Percentiles rank a stretch among this genome's conserved stretches.
Evolutionary conservation across 2,797 vertebrate species (phyloP).

Genomic region (Xenentodon cancila): DNA sequence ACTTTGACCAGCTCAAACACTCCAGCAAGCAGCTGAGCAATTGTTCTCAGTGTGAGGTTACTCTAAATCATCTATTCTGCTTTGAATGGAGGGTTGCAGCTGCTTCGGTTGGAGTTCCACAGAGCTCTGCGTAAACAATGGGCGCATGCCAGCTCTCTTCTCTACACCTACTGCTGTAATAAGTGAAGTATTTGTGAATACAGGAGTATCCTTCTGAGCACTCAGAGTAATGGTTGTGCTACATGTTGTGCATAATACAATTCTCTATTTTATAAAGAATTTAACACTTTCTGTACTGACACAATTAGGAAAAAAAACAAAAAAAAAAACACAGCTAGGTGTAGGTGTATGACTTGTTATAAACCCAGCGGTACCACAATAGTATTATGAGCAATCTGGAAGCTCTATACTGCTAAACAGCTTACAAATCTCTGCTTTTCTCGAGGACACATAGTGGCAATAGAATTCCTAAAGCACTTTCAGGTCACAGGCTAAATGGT

Average conservation of each 20-base stretch:
- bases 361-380: background rate
- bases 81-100: slow-evolving; percentile 20
- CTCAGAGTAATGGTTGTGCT: slow-evolving; percentile 5
- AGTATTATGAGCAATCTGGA: background rate
- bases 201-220: slow-evolving; percentile 1
- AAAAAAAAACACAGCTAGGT: too few relatives aligned
- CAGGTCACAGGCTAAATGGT: slow-evolving; percentile 8
- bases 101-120: slow-evolving; percentile 14
- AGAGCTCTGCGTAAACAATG: slow-evolving; percentile 25
- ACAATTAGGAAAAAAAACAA: background rate
- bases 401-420: slow-evolving; percentile 9
- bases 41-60: slow-evolving; percentile 42
- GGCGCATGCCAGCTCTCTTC: background rate
- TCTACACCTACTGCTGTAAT: slow-evolving; percentile 25
- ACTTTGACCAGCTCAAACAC: slow-evolving; percentile 47
- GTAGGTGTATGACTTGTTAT: background rate
- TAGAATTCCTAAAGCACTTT: slow-evolving; percentile 16
- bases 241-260: too few relatives aligned
- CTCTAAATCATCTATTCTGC: slow-evolving; percentile 45
- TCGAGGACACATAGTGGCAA: slow-evolving; percentile 15
- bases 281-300: slow-evolving; percentile 1
- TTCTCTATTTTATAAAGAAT: background rate
- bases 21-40: slow-evolving; percentile 49
- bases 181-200: slow-evolving; percentile 28
- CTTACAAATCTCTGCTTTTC: slow-evolving; percentile 20